Base-by-base conservation (phyloP, 2,797 vertebrate species). In the Galago senegalensis region DNA sequence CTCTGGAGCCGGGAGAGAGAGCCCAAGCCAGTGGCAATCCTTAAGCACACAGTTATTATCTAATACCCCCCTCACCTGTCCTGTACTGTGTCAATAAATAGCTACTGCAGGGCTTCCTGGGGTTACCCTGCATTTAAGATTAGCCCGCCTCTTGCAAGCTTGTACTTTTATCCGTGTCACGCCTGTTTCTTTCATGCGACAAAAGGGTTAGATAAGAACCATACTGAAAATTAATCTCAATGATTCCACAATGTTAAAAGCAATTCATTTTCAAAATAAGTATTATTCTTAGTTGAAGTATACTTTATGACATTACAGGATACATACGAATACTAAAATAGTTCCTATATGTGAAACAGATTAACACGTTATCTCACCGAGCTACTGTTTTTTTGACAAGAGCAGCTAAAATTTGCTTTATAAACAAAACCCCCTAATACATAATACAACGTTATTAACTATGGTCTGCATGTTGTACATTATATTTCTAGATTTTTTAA, bases 241-340 rank as follows among this genome's bases (percentile, higher is more conserved):
- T 84, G 17, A 73, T 63, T 85, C 46, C 37, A 58, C 56, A 82
- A 56, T 90, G 93, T 93, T 73, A 46, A 93, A 92, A 94, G 10
- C 27, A 93, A 94, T 85, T 77, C 88, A 82, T 67, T 89, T 31
- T 40, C 16, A 25, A 46, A 75, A 20, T 67, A 60, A 53, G 37
- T 75, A 56, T 25, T 14, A 70, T n/a, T 65, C 46, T 34, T 70
- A 61, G 83, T 70, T 70, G 25, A 76, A 18, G 10, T 77, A 84
- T 72, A 43, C 2, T 25, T 1, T 3, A 25, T 63, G 40, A n/a
- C 25, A 7, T 16, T 56, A 70, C 5, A 73, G 16, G 40, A 61
- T 83, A 60, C 40, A 20, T 13, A 37, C 37, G n/a, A 29, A 27
- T 11, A 83, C 23, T 37, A 84, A 89, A 73, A 77, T 77, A 21